Base-by-base conservation (phyloP, 2,113 vertebrate genomes). In the Psettodes erumei region DNA sequence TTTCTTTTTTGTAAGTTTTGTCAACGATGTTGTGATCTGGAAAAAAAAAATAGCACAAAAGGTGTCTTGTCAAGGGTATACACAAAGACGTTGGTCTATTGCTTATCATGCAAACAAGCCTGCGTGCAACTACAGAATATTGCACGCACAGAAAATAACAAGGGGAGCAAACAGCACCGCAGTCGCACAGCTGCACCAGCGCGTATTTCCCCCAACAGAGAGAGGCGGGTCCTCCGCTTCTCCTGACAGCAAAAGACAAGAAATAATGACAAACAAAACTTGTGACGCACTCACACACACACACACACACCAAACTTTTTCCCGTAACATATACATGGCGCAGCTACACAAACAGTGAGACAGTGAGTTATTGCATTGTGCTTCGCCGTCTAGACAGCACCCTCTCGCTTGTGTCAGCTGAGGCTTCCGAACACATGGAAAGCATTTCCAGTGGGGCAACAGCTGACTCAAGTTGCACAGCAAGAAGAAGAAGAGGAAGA, bases 31-130 rank as follows among this genome's bases (percentile, higher is more conserved):
- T 72, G 58, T 74, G 75, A 66, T 88, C 48, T 59, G 35, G 73
- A 70, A 84, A 80, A 7, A 27, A 62, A n/a, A 18, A 30, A 61
- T 1, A n/a, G 3, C 33, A 40, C 74, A 80, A 89, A 88, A 76
- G 83, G 63, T 53, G 6, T 74, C 27, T 77, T 84, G 83, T 88
- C 79, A 48, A 55, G 54, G 58, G 74, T 75, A 28, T 37, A 87
- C 74, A 87, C 76, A 79, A 61, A 74, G 82, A 70, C 32, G 15
- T 50, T 37, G 77, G 37, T 78, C 75, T 59, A 51, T 73, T 80
- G 82, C 62, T 81, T 83, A 68, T 79, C 78, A 79, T 90, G 74
- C 76, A 89, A 90, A 90, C 83, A 86, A 83, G 66, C 33, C 3
- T 27, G 77, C n/a, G 25, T 71, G 67, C 69, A 63, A 77, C 38